Base-by-base conservation (phyloP, 2,888 invertebrate species). In the Drosophila mercatorum region DNA sequence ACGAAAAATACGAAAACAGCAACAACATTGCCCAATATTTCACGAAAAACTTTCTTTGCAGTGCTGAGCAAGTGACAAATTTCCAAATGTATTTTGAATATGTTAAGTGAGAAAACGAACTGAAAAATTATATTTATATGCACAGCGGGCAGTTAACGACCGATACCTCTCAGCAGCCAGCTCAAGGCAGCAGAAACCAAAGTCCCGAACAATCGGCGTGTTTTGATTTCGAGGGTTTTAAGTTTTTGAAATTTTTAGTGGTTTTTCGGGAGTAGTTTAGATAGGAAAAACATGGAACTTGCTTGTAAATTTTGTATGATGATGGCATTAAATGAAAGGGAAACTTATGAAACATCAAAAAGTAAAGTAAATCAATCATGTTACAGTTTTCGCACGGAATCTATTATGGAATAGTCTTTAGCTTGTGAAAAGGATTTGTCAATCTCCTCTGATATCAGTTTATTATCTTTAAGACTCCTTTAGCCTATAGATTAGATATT, bases 1-100 rank as follows among this genome's bases (percentile, higher is more conserved):
- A 63, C 10, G n/a, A 61, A 67, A 59, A n/a, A 43, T 43, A 40
- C 47, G 14, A 22, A 60, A 55, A 55, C 40, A 41, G 34, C 31
- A 40, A 38, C 52, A 56, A 59, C 75, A 72, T 75, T 78, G 68
- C 63, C 46, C 66, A 78, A 68, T 66, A 72, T 78, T 72, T 72
- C 59, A 74, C 63, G 61, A 72, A 80, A 86, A 81, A 85, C 87
- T 85, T 85, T 85, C 87, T 86, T 87, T 62, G 49, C 51, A 49
- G 34, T 17, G 57, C 38, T 65, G 55, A 31, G 26, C 59, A 81
- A 72, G 68, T 69, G 64, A 72, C 60, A 72, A 72, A 78, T 84
- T 76, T 80, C 71, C 83, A 78, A 78, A 68, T 68, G 71, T 59
- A 65, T 67, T 75, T 80, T 72, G 70, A 64, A 71, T 70, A 68